Conservation (phyloP, 2,113 vertebrate genomes). For the Piaya cayana region DNA sequence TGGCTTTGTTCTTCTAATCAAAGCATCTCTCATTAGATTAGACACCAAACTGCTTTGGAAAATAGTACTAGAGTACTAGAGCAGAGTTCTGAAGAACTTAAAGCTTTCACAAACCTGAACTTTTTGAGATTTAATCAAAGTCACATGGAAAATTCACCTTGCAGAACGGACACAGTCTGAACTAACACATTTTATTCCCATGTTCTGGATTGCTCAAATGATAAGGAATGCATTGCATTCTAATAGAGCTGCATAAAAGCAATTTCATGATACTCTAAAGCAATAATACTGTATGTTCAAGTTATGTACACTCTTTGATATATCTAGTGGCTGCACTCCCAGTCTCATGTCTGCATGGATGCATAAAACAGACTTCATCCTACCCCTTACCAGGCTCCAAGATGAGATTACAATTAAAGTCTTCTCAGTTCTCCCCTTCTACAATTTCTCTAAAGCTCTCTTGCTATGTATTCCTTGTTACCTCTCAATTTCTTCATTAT, state of each 20-base stretch:
- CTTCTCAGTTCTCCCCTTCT: background rate
- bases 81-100: background rate
- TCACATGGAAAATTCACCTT: background rate
- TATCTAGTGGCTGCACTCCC: background rate
- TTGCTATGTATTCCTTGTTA: background rate
- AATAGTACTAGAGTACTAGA: background rate
- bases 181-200: background rate
- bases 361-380: background rate
- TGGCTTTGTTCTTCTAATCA: background rate
- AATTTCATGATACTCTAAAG: conserved; percentile 7
- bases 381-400: background rate
- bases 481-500: background rate
- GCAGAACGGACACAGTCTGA: background rate
- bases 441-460: background rate
- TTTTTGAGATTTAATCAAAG: background rate
- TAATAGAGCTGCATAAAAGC: background rate
- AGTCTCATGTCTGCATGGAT: background rate
- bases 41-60: background rate
- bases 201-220: background rate
- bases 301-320: background rate
- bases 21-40: background rate
- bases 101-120: background rate
- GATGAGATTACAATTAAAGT: background rate
- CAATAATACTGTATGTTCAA: background rate
- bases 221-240: background rate